These are phyloP conservation scores for Leuciscus waleckii DNA, from an alignment of 2,797 vertebrate species.

Conservation along the genomic window DNA sequence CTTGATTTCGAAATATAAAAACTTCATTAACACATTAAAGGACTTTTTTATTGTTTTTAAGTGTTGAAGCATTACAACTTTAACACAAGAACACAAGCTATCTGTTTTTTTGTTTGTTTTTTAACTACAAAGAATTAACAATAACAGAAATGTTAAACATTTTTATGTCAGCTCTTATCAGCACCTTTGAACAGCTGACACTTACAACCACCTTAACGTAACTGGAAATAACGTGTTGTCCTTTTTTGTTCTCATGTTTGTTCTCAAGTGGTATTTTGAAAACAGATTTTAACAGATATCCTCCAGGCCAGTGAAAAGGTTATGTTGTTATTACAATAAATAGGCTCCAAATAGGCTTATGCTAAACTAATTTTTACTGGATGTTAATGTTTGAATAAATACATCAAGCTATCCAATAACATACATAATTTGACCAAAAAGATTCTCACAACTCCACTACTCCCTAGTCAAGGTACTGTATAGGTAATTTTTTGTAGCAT, in stretches of 20 bases:
- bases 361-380: not conserved
- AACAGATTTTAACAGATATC: not conserved
- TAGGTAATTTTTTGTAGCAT: slow-evolving; percentile 10
- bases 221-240: slow-evolving; percentile 33
- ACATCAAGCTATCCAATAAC: not conserved
- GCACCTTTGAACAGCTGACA: not conserved
- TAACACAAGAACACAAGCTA: not conserved
- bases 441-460: not conserved
- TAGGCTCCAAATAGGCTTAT: not conserved
- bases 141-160: not conserved
- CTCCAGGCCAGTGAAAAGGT: not conserved
- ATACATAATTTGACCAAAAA: not conserved
- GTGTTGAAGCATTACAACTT: not conserved
- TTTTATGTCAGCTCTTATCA: slow-evolving; percentile 12
- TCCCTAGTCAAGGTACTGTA: not conserved
- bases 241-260: not conserved
- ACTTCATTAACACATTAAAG: not conserved
- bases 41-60: not conserved
- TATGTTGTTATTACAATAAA: not conserved
- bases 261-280: not conserved
- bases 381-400: slow-evolving; percentile 10
- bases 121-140: not conserved
- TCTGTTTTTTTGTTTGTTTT: not conserved
- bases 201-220: not conserved
- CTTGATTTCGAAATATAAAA: not conserved